Evolutionary conservation across 2,888 invertebrate species (phyloP).

Genomic region (Calameuta pallipes): DNA sequence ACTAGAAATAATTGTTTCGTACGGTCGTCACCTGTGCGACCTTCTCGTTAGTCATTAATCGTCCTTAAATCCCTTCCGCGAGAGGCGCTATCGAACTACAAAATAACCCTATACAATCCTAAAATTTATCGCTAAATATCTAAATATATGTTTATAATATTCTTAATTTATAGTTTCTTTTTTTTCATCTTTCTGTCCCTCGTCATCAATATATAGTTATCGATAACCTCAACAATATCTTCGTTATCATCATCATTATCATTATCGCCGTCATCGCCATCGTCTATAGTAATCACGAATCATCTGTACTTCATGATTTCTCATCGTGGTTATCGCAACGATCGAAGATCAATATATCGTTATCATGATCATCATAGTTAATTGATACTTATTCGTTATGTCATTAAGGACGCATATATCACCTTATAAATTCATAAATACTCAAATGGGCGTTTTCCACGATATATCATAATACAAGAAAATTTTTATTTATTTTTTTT

Average conservation of each 20-base stretch:
- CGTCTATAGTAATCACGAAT: not conserved
- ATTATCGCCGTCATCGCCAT: constrained; percentile 3
- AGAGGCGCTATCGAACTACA: constrained; percentile 29
- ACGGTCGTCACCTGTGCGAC: not conserved
- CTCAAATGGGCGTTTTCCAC: not conserved
- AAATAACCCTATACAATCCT: constrained; percentile 31
- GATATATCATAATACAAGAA: not conserved
- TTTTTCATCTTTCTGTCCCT: constrained; percentile 12
- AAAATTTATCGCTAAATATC: constrained; percentile 24
- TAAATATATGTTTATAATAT: constrained; percentile 28
- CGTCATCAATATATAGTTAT: constrained; percentile 8
- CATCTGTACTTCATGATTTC: no score
- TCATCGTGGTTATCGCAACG: no score
- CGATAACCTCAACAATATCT: no score
- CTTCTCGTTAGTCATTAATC: not conserved
- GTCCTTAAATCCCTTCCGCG: constrained; percentile 11
- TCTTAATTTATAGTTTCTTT: constrained; percentile 13
- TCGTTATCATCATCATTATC: not conserved
- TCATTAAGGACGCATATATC: not conserved
- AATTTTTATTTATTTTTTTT: not conserved
- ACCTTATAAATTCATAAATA: constrained; percentile 2
- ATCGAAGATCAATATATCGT: no score
- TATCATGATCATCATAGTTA: not conserved
- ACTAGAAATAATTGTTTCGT: no score
- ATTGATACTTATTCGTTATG: constrained; percentile 2